Conservation (phyloP, 2,113 vertebrate species). For the Rhodinocichla rosea region DNA sequence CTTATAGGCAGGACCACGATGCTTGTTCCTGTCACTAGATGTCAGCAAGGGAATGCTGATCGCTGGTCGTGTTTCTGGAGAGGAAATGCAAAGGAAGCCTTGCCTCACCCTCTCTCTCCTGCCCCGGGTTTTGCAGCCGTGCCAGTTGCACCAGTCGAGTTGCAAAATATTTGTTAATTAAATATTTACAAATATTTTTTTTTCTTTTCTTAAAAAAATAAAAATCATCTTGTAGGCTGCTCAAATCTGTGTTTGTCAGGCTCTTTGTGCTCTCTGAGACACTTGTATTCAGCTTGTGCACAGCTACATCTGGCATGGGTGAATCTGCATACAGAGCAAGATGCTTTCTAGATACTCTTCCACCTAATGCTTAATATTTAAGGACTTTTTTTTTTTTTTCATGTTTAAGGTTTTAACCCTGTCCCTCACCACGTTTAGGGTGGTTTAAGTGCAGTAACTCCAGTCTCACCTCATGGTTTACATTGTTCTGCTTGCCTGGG, state of each 20-base stretch:
- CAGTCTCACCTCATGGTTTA: background rate
- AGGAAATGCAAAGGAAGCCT: rapidly evolving
- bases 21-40: constrained; percentile 52
- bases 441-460: background rate
- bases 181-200: background rate
- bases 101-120: background rate
- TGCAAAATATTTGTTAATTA: background rate
- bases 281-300: rapidly evolving
- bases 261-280: background rate
- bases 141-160: background rate
- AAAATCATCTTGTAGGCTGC: background rate
- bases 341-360: background rate
- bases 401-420: background rate
- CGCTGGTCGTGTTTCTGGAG: rapidly evolving
- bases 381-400: background rate
- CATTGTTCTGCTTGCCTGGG: rapidly evolving
- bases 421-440: background rate
- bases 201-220: background rate
- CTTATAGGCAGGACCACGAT: background rate
- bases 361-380: background rate
- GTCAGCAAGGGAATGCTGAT: constrained; percentile 61
- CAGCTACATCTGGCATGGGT: rapidly evolving
- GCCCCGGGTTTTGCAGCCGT: background rate
- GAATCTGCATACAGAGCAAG: background rate
- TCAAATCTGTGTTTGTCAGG: background rate